phyloP scores from a whole-genome alignment of 2,888 invertebrate genomes.

The Phengaris alcon region DNA sequence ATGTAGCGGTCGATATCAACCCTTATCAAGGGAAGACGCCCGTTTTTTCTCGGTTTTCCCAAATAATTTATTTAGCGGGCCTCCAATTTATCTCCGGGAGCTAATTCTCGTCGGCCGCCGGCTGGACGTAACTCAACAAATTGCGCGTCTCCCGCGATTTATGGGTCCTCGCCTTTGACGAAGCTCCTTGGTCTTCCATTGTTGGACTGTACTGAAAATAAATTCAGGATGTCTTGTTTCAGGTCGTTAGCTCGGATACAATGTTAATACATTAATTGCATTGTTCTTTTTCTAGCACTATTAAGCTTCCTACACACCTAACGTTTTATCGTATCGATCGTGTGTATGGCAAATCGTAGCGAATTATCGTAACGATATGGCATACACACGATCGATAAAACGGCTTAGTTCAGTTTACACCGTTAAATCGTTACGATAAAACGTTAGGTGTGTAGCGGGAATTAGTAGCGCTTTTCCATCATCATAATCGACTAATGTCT shows the following conservation, averaged over 20 bases:
- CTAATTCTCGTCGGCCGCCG: conserved; percentile 78
- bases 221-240: conserved; percentile 41
- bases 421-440: too few relatives aligned
- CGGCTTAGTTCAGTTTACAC: too few relatives aligned
- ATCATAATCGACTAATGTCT: too few relatives aligned
- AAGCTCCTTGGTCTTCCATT: conserved; percentile 67
- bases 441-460: too few relatives aligned
- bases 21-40: conserved; percentile 77
- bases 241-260: conserved; percentile 30
- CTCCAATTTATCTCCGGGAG: conserved; percentile 78
- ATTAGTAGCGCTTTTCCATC: too few relatives aligned
- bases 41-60: conserved; percentile 80
- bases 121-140: conserved; percentile 79
- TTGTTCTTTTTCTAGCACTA: neutral
- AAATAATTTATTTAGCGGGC: conserved; percentile 79
- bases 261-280: conserved; percentile 17
- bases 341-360: too few relatives aligned
- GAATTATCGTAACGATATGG: too few relatives aligned
- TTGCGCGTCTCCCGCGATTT: conserved; percentile 76
- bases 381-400: too few relatives aligned
- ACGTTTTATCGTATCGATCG: too few relatives aligned
- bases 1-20: conserved; percentile 67
- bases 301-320: neutral
- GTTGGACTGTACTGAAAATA: conserved; percentile 57
- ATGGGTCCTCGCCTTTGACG: conserved; percentile 74